These are phyloP conservation scores for Patella depressa DNA, from an alignment of 2,888 invertebrate species.

Conservation along the genomic window DNA sequence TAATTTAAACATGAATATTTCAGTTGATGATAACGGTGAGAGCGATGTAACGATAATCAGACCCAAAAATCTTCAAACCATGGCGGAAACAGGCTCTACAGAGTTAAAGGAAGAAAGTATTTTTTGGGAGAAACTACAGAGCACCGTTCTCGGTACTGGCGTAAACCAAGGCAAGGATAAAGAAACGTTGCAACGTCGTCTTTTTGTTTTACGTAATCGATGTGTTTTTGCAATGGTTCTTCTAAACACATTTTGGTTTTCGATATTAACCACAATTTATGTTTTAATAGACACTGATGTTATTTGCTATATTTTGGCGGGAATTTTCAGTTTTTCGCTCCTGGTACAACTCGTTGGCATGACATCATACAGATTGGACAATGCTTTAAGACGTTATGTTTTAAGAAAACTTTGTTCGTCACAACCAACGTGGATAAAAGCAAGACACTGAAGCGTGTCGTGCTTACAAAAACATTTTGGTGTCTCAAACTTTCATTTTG, in stretches of 20 bases:
- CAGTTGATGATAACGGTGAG: not conserved
- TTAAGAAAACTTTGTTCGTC: constrained; percentile 30
- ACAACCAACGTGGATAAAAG: constrained; percentile 36
- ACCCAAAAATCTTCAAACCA: not conserved
- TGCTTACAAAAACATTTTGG: too few species aligned
- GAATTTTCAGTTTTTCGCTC: constrained; percentile 48
- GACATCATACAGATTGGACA: constrained; percentile 44
- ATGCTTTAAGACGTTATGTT: constrained; percentile 37
- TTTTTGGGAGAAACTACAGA: constrained; percentile 42
- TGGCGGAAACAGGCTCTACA: constrained; percentile 4
- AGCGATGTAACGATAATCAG: not conserved
- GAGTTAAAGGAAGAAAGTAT: constrained; percentile 26
- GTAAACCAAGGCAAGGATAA: constrained; percentile 38
- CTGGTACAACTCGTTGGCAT: constrained; percentile 47
- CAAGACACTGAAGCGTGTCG: constrained; percentile 14
- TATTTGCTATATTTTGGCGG: constrained; percentile 44
- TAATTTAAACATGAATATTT: not conserved
- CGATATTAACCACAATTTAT: constrained; percentile 42
- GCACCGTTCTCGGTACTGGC: constrained; percentile 35
- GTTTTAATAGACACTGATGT: constrained; percentile 40
- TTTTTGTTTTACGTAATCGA: constrained; percentile 37
- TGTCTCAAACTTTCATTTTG: too few species aligned
- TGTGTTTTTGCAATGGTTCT: constrained; percentile 40
- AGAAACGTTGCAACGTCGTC: constrained; percentile 23
- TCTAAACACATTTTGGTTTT: constrained; percentile 43